Base-by-base conservation (phyloP, 35 echinoderm and acorn worm genomes). In the Nesometra sesokonis region DNA sequence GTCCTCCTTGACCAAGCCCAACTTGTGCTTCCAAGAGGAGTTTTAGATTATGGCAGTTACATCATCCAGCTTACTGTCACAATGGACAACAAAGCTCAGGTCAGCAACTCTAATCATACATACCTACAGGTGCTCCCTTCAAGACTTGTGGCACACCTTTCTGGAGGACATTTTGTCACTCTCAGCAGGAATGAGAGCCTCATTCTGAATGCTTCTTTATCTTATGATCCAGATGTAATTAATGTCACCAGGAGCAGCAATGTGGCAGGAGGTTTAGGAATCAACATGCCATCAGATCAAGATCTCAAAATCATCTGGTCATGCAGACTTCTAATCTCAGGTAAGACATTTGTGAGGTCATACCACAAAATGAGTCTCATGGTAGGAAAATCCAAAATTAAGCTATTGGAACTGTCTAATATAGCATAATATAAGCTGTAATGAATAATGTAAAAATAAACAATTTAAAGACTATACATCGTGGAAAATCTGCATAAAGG, bases 51-150 rank as follows among this genome's bases (percentile, higher is more conserved):
- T 76, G 89, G 86, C 27, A 77, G 33, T 29, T 94, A 91, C 35
- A 82, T 88, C 13, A 31, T 90, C 4, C 89, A 94, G 83, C 77
- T 91, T 77, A 90, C 86, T 0, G 89, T 91, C 3, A 88, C 82
- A 3, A 90, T 94, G 86, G 77, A 87, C 31, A 90, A 88, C 36
- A 33, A 91, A 32, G 85, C 85, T 2, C 80, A 90, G 40, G 86
- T 94, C 19, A 80, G 29, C 7, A 94, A 94, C 79, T 80, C 78
- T n/a, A 85, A 88, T 47, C 89, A 91, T 31, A 87, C 86, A 34
- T 94, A 88, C 81, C 31, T 94, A 32, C 76, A 94, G 57, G 88
- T 94, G n/a, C 82, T 90, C 8, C 89, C 93, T 31, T 90, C 93
- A 11, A n/a, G 78, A 21, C 79, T 94, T 30, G 37, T 85, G 0